phyloP scores from a whole-genome alignment of 2,888 invertebrate genomes.

The Erebia palarica region DNA sequence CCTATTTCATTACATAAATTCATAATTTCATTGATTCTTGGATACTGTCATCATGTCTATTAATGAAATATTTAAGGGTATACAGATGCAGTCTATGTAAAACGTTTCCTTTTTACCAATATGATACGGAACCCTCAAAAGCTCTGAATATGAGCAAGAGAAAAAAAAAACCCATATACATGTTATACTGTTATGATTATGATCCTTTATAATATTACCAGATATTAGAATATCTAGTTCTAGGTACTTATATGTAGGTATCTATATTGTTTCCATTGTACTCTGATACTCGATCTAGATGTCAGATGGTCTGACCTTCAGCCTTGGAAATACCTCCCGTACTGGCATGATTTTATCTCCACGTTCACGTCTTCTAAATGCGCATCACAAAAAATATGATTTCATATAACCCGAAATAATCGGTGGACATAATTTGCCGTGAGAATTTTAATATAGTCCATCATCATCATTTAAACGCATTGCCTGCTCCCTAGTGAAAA shows the following conservation, averaged over 20 bases:
- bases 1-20: no score
- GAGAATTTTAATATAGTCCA: constrained; percentile 11
- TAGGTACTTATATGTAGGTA: not conserved
- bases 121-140: not conserved
- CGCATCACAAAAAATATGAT: constrained; percentile 39
- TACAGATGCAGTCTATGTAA: no score
- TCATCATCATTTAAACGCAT: no score
- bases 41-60: no score
- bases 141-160: not conserved
- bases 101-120: no score
- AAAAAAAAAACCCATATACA: not conserved
- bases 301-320: constrained; percentile 37
- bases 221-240: not conserved
- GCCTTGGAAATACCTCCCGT: constrained; percentile 42
- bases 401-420: constrained; percentile 29
- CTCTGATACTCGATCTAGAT: constrained; percentile 27
- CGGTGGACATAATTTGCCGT: constrained; percentile 14
- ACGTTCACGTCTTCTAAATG: constrained; percentile 31
- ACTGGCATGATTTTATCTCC: constrained; percentile 38
- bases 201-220: constrained; percentile 11
- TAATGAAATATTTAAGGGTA: no score
- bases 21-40: no score
- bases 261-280: constrained; percentile 15
- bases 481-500: no score
- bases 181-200: not conserved